Evolutionary conservation across 2,113 vertebrate species (phyloP).

Genomic region (Psephotus haematonotus): DNA sequence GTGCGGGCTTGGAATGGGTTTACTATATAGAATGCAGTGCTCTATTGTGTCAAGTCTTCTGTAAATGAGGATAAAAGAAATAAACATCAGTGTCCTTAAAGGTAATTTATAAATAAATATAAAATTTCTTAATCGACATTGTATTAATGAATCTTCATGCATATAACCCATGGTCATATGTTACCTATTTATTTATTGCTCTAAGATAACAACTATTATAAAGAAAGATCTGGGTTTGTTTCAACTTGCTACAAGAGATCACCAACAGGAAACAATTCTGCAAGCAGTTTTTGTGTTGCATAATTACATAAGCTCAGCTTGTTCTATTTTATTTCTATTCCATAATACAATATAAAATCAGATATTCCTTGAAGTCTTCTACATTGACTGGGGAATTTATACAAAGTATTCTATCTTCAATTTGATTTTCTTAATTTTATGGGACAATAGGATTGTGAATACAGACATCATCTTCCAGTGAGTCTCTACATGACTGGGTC

Average conservation of each 20-base stretch:
- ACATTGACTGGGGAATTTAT: not conserved
- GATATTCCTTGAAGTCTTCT: not conserved
- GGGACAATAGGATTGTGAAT: not conserved
- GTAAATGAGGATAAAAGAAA: not conserved
- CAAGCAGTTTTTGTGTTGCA: not conserved
- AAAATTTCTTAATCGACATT: not conserved
- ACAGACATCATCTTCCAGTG: not conserved
- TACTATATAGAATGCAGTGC: not conserved
- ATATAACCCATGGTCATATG: not conserved
- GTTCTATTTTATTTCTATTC: not conserved
- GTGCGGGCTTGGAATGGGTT: not conserved
- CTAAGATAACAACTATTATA: not conserved
- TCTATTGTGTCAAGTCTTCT: not conserved
- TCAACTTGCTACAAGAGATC: not conserved
- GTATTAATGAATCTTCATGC: not conserved
- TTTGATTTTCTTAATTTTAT: not conserved
- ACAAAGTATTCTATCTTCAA: not conserved
- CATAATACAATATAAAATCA: not conserved
- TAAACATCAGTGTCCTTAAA: not conserved
- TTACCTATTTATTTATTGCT: not conserved
- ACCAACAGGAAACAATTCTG: not conserved
- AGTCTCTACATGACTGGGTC: not conserved
- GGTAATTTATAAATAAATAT: not conserved
- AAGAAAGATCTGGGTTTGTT: not conserved
- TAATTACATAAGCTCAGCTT: not conserved